These are phyloP conservation scores for Ellobius talpinus DNA, from an alignment of 2,113 vertebrate genomes.

Conservation along the genomic window DNA sequence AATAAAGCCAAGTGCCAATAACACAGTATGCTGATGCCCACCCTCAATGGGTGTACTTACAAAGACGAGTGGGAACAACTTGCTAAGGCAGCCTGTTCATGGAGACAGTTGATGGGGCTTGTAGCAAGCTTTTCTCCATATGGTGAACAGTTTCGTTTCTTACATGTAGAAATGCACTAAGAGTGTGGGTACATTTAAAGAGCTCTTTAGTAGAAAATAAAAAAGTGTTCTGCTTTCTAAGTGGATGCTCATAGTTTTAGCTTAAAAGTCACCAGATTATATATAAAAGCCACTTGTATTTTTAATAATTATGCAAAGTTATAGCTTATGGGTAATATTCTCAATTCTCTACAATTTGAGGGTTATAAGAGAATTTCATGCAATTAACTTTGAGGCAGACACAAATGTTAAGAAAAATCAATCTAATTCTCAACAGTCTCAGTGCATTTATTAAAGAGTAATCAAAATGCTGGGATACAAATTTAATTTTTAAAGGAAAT, in stretches of 20 bases:
- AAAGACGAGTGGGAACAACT: background rate
- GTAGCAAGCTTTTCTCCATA: background rate
- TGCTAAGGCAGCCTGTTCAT: background rate
- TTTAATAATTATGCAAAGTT: conserved; percentile 6
- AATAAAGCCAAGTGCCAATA: background rate
- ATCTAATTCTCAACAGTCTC: background rate
- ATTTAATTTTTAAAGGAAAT: conserved; percentile 32
- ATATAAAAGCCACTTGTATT: background rate
- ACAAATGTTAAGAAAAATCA: conserved; percentile 34
- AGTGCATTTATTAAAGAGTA: conserved; percentile 23
- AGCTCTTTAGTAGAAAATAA: background rate
- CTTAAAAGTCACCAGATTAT: background rate
- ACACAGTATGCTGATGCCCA: background rate
- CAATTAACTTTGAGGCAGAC: background rate
- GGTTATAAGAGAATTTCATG: background rate
- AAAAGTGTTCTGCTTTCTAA: background rate
- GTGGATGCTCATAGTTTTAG: background rate
- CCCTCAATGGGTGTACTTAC: background rate
- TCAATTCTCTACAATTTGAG: background rate
- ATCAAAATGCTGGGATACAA: background rate
- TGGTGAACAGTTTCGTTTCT: background rate
- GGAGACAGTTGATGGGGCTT: background rate
- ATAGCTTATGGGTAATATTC: background rate
- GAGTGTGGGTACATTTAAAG: background rate
- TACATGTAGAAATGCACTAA: background rate